These are phyloP conservation scores for Mylabris phalerata DNA, from an alignment of 1,140 invertebrate genomes.

Conservation along the genomic window DNA sequence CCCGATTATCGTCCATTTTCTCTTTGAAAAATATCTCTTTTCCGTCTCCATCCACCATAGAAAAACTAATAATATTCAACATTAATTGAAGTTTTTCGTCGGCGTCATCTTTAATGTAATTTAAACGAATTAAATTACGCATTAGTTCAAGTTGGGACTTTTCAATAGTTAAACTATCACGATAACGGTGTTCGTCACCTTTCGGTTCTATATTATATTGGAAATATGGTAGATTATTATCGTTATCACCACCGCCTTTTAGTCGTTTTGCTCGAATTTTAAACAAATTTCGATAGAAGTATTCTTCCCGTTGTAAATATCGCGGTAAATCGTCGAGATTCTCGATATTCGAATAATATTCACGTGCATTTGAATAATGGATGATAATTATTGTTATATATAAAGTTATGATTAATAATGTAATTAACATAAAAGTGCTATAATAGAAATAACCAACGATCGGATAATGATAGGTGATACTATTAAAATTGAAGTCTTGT, in stretches of 20 bases:
- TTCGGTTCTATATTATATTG: not conserved
- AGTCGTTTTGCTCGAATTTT: not conserved
- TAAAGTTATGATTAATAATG: slow-evolving; percentile 16
- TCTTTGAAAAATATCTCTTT: slow-evolving; percentile 4
- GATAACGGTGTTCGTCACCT: slow-evolving; percentile 1
- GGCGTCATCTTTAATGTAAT: not conserved
- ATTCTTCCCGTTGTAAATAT: not conserved
- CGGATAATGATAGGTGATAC: not conserved
- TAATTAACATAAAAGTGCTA: slow-evolving; percentile 18
- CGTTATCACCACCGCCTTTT: not conserved
- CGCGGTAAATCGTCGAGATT: not conserved
- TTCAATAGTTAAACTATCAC: not conserved
- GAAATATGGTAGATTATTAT: not conserved
- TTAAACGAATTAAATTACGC: not conserved
- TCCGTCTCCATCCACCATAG: not conserved
- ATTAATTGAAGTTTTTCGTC: slow-evolving; percentile 3
- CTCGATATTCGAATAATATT: slow-evolving; percentile 13
- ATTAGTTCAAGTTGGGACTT: not conserved
- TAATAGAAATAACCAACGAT: slow-evolving; percentile 18
- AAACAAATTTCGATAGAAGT: not conserved
- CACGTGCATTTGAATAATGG: slow-evolving; percentile 19
- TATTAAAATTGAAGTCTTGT: slow-evolving; percentile 8
- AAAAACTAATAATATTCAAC: not conserved
- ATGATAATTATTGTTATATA: slow-evolving; percentile 26
- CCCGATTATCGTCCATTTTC: not conserved